Evolutionary conservation across 2,888 invertebrate species (phyloP), one percentile per base, ranked within the genome.

Genomic region (Pristionchus japonicus): DNA sequence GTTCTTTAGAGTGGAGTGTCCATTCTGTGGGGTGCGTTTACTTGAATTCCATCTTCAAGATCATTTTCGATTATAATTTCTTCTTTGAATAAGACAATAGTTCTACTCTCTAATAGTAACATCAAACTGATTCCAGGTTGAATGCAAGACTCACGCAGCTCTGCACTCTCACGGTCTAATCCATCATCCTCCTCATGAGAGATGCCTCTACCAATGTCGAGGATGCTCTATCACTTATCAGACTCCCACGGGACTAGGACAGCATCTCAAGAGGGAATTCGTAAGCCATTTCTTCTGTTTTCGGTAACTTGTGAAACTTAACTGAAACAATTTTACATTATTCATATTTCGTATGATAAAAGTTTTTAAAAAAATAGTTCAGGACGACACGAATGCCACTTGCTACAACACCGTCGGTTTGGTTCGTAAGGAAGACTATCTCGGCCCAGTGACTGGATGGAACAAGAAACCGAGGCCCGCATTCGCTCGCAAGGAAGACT

Each of bases 181-280:
- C n/a, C 47, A 61, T 40, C 85, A 85, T 43, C 61, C 47, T 6
- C 85, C 40, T 2, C 15, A 27, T 15, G 61, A 85, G 40, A 31
- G 85, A 85, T 61, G 43, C n/a, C 40, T 85, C 31, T 85, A 61
- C 27, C 85, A 85, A 43, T 85, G 85, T 43, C n/a, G 61, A 61
- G 85, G 85, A 6, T 85, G 85, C 27, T 23, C 37, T 0, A 7
- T 20, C 6, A 85, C 85, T 1, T 85, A 49, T 43, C 64, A 61
- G 61, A 85, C 85, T n/a, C 85, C 85, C 40, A 85, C 85, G n/a
- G 85, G 85, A 61, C 64, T 85, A 2, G 85, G 64, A 43, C 85
- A 85, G 43, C 85, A 85, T 85, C 64, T 85, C 61, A 85, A 64
- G 64, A 40, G 85, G 15, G 85, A 85, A 85, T 85, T 40, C 43